Evolutionary conservation across 2,797 vertebrate genomes (phyloP), one percentile per base, ranked within the genome.

Genomic region (Hippopotamyrus pictus): DNA sequence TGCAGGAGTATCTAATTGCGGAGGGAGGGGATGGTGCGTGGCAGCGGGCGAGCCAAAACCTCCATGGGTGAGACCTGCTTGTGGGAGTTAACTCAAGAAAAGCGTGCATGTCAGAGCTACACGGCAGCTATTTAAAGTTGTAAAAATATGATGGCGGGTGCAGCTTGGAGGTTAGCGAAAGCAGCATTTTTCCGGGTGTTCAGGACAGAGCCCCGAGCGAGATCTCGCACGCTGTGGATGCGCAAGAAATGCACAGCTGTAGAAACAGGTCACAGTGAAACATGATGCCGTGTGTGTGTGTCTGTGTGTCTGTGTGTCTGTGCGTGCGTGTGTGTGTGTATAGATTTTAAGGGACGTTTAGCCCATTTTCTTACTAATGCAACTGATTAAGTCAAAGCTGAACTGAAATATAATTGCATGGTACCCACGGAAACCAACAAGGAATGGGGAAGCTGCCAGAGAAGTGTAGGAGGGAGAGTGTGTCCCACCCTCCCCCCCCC

Each of bases 1-100:
- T 88, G 86, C 91, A 92, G 54, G 29, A 53, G 92, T 92, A 90
- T 29, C 91, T 90, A 83, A 73, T 89, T 53, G 89, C 85, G 86
- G 84, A 91, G 90, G 88, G 73, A 22, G 92, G 65, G 88, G 37
- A 91, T 92, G 90, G 57, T 59, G 6, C 69, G 90, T 90, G 69
- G 90, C 88, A 89, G 91, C 88, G 5, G 0, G 22, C 50, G 73
- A 51, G 22, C 48, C 46, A 25, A 50, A 84, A 84, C 46, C 22
- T 0, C 11, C 0, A 12, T 9, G 69, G 69, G 29, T 37, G 69
- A 41, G 69, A 41, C 69, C 69, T 19, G 33, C 33, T 76, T 41
- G 33, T 14, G 69, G 69, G 69, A 50, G 82, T 84, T 51, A 25
- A 84, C 44, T 50, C 1, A 46, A 50, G 48, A 51, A 84, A 84